phyloP scores from a whole-genome alignment of 2,113 vertebrate genomes.

The Thamnophis sirtalis region DNA sequence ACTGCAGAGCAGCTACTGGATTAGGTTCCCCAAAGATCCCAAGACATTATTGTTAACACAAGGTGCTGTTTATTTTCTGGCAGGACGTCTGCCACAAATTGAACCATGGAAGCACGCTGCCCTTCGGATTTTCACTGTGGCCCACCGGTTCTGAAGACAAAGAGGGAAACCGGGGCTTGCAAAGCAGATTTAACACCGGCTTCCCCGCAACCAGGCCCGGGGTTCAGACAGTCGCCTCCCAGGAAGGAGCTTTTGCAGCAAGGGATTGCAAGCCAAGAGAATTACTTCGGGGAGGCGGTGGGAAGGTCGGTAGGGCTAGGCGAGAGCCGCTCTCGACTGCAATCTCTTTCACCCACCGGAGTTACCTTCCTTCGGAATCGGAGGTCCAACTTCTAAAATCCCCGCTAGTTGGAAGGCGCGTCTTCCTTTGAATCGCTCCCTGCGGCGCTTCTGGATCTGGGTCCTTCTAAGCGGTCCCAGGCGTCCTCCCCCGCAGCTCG shows the following conservation, averaged over 20 bases:
- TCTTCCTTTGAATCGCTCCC: no score
- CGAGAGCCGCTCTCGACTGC: no score
- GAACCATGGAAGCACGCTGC: slow-evolving; percentile 79
- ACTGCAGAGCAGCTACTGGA: background rate
- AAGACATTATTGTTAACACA: slow-evolving; percentile 69
- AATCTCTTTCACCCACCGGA: background rate
- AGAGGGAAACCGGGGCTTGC: accelerated
- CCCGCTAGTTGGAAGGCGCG: no score
- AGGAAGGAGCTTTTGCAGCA: background rate
- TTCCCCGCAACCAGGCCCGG: background rate
- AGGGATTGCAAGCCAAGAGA: background rate
- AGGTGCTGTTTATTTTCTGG: slow-evolving; percentile 76
- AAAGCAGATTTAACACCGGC: background rate
- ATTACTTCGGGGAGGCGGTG: background rate
- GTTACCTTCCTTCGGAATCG: background rate
- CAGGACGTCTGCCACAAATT: slow-evolving; percentile 78
- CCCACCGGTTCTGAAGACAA: slow-evolving; percentile 83
- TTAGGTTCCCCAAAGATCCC: accelerated
- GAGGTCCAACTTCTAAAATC: background rate
- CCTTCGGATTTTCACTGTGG: slow-evolving; percentile 89
- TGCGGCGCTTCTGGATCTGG: no score
- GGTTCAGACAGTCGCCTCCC: background rate
- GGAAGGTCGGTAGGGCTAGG: background rate
- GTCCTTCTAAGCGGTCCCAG: no score
- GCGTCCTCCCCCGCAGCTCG: no score